Percentiles rank a stretch among this genome's conserved stretches.
Conservation (phyloP, 2,113 vertebrate species). For the Rhinolophus sinicus region DNA sequence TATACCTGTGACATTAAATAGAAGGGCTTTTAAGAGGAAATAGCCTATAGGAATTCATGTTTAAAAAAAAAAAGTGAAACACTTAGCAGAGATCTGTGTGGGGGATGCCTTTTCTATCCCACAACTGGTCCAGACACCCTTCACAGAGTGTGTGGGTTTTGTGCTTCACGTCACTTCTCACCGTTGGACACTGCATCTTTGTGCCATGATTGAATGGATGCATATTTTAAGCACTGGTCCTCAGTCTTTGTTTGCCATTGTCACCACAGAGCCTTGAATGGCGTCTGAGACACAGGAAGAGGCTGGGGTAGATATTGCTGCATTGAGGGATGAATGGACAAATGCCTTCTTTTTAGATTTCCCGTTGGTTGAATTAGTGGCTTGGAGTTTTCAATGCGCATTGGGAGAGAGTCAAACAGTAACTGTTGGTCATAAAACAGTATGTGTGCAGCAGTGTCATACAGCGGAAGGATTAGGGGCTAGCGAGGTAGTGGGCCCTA, state of each 20-base stretch:
- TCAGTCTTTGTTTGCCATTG: accelerated
- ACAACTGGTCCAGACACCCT: neutral
- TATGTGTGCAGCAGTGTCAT: accelerated
- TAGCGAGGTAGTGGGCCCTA: neutral
- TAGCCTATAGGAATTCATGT: accelerated
- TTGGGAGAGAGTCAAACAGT: neutral
- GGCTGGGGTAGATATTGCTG: neutral
- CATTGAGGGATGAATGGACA: neutral
- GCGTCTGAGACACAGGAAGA: neutral
- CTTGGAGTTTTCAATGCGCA: neutral
- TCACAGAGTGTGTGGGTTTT: neutral
- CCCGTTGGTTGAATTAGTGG: neutral
- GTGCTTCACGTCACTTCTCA: neutral
- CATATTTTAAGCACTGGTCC: neutral
- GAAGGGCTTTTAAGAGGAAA: neutral
- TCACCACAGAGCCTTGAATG: too few species aligned
- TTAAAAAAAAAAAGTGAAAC: neutral
- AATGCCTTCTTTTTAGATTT: neutral
- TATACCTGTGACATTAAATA: neutral
- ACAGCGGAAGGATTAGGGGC: neutral
- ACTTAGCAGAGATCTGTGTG: neutral
- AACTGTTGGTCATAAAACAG: neutral
- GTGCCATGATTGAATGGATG: neutral
- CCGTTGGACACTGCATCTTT: accelerated
- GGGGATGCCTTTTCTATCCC: neutral